phyloP scores from a whole-genome alignment of 2,113 vertebrate genomes.

The Stigmatopora nigra region DNA sequence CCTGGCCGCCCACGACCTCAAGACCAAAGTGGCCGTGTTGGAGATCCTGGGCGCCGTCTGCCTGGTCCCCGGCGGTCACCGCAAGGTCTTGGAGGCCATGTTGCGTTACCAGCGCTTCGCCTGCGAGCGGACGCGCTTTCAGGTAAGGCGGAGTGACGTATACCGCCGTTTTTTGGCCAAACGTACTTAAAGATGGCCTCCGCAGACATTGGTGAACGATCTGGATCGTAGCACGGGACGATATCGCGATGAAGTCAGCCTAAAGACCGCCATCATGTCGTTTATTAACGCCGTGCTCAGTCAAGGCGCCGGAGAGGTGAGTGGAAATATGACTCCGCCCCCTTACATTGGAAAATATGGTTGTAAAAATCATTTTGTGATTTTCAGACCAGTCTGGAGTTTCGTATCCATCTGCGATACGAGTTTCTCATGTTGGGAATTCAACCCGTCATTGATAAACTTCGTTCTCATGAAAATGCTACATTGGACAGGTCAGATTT shows the following conservation, averaged over 20 bases:
- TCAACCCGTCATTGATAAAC: constrained; percentile 96
- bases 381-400: constrained; percentile 87
- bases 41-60: constrained; percentile 99
- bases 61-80: constrained; percentile 94
- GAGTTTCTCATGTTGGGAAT: constrained; percentile 99
- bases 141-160: constrained; percentile 67
- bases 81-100: constrained; percentile 95
- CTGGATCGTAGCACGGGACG: constrained; percentile 91
- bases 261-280: constrained; percentile 99
- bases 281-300: constrained; percentile 98
- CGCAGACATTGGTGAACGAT: constrained; percentile 90
- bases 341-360: too few relatives aligned
- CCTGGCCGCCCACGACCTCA: constrained; percentile 94
- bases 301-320: constrained; percentile 94
- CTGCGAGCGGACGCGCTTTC: constrained; percentile 92
- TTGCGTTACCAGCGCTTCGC: constrained; percentile 95
- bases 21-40: constrained; percentile 96
- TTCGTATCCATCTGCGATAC: constrained; percentile 93
- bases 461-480: constrained; percentile 93
- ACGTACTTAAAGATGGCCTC: constrained; percentile 20
- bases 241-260: constrained; percentile 94
- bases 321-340: too few relatives aligned
- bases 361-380: not conserved
- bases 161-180: not conserved
- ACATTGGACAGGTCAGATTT: constrained; percentile 87